Evolutionary conservation across 1,140 invertebrate genomes (phyloP), one percentile per base, ranked within the genome.

Genomic region (Tetranychus urticae): DNA sequence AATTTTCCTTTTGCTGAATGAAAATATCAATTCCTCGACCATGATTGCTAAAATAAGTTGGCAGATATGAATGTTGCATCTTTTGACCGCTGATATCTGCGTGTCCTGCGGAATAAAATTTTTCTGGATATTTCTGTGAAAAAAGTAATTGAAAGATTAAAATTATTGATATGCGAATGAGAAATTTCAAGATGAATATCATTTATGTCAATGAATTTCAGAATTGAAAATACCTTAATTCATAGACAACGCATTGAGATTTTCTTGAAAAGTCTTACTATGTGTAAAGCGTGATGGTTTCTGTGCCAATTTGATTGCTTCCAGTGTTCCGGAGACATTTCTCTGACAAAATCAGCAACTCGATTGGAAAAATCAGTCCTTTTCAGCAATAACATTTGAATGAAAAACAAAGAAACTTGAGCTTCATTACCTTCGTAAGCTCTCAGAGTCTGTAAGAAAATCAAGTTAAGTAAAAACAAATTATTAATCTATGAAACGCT

Each of bases 241-340:
- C 23, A 23, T 23, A 23, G 23, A 23, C 23, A 23, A 23, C 23
- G 23, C 23, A 23, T 23, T 23, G 23, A 23, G 23, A 23, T 23
- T 23, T 23, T 23, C 0, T 23, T 23, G 23, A 23, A 23, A 23
- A 23, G 23, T n/a, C 67, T 63, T 64, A 74, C 73, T 65, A 69
- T 70, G 63, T 93, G 88, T 70, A 94, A 96, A 0, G 83, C 81
- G 62, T 90, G 77, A 75, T 96, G 90, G 66, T 92, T 92, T 65
- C 96, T 90, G 71, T 96, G 88, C 86, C 90, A 94, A 71, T 91
- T 90, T n/a, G 81, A 88, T 69, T 93, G 88, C 68, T 89, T 88
- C 90, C 90, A 97, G 72, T 97, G 75, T 61, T 77, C 75, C 8
- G 75, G 75, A 33, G 71, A 72, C 61, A 74, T 75, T 67, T 94